phyloP scores from a whole-genome alignment of 2,797 vertebrate genomes.

The Phoebastria nigripes region DNA sequence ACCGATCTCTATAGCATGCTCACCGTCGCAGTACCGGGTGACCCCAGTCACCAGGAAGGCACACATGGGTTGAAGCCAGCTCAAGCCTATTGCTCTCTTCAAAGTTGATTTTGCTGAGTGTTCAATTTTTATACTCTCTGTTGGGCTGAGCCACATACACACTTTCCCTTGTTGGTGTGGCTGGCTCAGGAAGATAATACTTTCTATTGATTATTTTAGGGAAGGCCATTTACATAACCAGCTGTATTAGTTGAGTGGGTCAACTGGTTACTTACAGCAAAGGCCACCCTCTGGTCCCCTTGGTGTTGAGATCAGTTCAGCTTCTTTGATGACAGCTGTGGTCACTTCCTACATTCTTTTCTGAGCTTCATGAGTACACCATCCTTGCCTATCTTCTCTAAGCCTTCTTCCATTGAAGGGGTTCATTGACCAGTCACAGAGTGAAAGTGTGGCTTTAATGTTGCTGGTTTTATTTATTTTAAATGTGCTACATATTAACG shows the following conservation, averaged over 20 bases:
- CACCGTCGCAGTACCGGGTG: accelerated
- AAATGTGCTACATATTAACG: neutral
- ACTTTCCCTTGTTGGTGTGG: neutral
- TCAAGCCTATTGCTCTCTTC: neutral
- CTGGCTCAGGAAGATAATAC: neutral
- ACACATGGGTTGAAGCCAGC: neutral
- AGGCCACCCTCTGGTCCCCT: neutral
- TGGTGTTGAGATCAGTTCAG: neutral
- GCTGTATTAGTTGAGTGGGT: too few species aligned
- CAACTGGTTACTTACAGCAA: neutral
- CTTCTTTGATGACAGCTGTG: neutral
- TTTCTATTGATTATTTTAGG: neutral
- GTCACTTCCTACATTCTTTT: neutral
- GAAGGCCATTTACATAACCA: neutral
- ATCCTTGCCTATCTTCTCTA: neutral
- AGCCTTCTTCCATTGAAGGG: neutral
- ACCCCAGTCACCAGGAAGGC: neutral
- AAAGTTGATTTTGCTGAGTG: neutral
- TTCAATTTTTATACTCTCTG: neutral
- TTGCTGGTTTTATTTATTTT: neutral
- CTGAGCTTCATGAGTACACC: neutral
- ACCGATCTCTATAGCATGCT: neutral
- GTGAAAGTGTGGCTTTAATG: neutral
- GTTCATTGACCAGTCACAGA: neutral
- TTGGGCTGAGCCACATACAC: neutral